These are phyloP conservation scores for Aspidiotus rigidus DNA, from an alignment of 2,888 invertebrate genomes.

Conservation along the genomic window DNA sequence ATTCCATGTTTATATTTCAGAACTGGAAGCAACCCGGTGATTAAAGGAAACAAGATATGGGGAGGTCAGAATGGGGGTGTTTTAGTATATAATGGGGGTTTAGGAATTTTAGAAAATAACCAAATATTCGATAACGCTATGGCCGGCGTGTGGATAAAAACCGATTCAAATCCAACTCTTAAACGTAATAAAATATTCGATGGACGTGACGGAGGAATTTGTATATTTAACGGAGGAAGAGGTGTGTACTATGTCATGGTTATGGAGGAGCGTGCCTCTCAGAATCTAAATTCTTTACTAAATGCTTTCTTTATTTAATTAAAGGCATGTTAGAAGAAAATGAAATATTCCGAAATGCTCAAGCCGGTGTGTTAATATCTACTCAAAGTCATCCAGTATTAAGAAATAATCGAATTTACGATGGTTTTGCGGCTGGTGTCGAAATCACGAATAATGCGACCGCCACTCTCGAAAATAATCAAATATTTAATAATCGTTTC, in stretches of 20 bases:
- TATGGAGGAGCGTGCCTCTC: too few species aligned
- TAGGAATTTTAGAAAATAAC: slow-evolving; percentile 91
- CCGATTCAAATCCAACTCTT: slow-evolving; percentile 95
- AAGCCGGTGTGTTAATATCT: slow-evolving; percentile 96
- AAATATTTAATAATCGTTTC: slow-evolving; percentile 96
- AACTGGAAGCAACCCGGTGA: slow-evolving; percentile 96
- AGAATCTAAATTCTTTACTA: too few species aligned
- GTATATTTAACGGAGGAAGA: slow-evolving; percentile 98
- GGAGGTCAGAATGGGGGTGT: slow-evolving; percentile 99
- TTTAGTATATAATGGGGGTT: slow-evolving; percentile 95
- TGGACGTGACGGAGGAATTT: slow-evolving; percentile 96
- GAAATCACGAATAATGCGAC: slow-evolving; percentile 99
- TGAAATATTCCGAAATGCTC: slow-evolving; percentile 95
- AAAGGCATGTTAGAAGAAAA: slow-evolving; percentile 75
- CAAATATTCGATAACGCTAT: slow-evolving; percentile 99
- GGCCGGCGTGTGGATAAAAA: slow-evolving; percentile 99
- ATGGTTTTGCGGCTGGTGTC: slow-evolving; percentile 94
- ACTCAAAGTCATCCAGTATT: slow-evolving; percentile 95
- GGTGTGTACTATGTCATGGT: slow-evolving; percentile 47
- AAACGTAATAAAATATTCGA: slow-evolving; percentile 96
- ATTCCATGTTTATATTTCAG: slow-evolving; percentile 45
- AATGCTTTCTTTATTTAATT: neutral
- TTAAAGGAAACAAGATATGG: slow-evolving; percentile 98
- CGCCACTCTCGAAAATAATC: slow-evolving; percentile 95
- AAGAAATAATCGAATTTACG: slow-evolving; percentile 91